A percentile compares a stretch with the other conserved stretches of the same genome.
These are phyloP conservation scores for Petaurus breviceps DNA, from an alignment of 2,113 vertebrate species.

Conservation along the genomic window DNA sequence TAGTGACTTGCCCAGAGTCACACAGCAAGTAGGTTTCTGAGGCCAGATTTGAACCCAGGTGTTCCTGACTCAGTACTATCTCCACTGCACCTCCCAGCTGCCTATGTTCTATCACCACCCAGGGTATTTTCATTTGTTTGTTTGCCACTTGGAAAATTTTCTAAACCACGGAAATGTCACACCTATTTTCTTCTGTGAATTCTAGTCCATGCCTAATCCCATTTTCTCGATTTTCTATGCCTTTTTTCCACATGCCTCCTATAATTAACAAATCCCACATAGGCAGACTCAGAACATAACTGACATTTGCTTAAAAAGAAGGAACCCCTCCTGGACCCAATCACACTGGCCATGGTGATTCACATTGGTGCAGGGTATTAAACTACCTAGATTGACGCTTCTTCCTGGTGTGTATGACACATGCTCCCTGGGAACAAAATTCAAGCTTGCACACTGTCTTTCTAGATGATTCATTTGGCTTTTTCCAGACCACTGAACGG, in stretches of 20 bases:
- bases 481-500: not conserved
- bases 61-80: no score
- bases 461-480: not conserved
- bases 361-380: not conserved
- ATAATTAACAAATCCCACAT: not conserved
- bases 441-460: not conserved
- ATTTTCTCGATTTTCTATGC: slow-evolving; percentile 9
- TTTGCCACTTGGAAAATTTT: slow-evolving; percentile 16
- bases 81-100: no score
- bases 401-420: not conserved
- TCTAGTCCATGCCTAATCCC: not conserved
- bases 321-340: not conserved
- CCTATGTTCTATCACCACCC: not conserved
- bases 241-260: not conserved
- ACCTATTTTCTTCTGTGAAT: slow-evolving; percentile 5
- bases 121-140: not conserved
- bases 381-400: not conserved
- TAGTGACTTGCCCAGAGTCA: no score
- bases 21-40: no score
- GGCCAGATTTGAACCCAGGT: no score
- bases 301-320: slow-evolving; percentile 16
- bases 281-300: not conserved
- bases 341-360: not conserved
- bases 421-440: not conserved
- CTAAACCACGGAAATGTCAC: slow-evolving; percentile 8